Percentiles rank a stretch among this genome's conserved stretches.
Evolutionary conservation across 2,113 vertebrate genomes (phyloP).

Genomic region (Eurystomus gularis): DNA sequence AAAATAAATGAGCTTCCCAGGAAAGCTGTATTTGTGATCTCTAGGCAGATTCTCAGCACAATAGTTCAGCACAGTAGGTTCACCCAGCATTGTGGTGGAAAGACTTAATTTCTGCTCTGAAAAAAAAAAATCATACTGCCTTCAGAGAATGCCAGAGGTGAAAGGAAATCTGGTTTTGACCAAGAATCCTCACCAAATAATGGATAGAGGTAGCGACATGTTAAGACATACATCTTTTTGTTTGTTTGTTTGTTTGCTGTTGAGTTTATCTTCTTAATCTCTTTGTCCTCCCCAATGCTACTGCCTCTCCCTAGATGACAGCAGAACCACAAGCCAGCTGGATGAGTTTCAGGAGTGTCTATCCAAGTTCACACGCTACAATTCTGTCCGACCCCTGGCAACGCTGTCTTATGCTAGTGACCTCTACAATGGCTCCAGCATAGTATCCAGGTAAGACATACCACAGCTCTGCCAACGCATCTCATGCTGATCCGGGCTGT

Average conservation of each 20-base stretch:
- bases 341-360: slow-evolving; percentile 99
- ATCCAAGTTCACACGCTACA: slow-evolving; percentile 97
- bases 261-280: not conserved
- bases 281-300: not conserved
- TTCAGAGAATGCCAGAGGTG: not conserved
- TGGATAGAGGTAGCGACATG: not conserved
- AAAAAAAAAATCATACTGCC: not conserved
- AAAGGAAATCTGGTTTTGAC: not conserved
- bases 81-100: not conserved
- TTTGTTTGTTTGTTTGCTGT: not conserved
- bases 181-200: not conserved
- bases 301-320: slow-evolving; percentile 83
- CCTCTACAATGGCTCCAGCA: slow-evolving; percentile 98
- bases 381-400: slow-evolving; percentile 93
- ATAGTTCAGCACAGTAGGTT: not conserved
- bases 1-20: not conserved
- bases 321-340: slow-evolving; percentile 92
- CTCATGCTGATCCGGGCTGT: not conserved
- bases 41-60: not conserved
- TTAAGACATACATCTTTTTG: not conserved
- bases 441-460: slow-evolving; percentile 92
- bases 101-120: slow-evolving; percentile 16
- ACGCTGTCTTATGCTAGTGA: slow-evolving; percentile 97
- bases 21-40: not conserved
- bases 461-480: rapidly evolving